Evolutionary conservation across 2,113 vertebrate species (phyloP).

Genomic region (Cyprinodon brontotheroides): DNA sequence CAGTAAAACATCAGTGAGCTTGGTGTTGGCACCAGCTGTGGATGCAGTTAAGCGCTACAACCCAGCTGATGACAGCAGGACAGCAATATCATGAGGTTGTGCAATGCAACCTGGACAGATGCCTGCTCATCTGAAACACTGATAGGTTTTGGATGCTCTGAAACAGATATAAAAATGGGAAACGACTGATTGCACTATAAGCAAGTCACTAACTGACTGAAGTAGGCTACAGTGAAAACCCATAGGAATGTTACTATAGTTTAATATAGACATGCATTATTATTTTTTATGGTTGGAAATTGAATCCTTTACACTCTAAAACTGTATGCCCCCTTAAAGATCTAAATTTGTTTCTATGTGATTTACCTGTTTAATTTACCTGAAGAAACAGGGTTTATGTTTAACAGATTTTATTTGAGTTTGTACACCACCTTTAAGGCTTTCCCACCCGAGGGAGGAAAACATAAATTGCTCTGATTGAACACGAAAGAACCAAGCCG

Average conservation of each 20-base stretch:
- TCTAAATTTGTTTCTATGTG: background rate
- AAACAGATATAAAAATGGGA: conserved; percentile 35
- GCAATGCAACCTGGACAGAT: conserved; percentile 34
- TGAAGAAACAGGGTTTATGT: background rate
- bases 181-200: conserved; percentile 12
- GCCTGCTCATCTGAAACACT: conserved; percentile 38
- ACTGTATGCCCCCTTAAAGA: background rate
- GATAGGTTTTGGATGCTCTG: conserved; percentile 38
- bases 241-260: background rate
- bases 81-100: conserved; percentile 33
- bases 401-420: background rate
- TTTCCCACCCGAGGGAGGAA: background rate
- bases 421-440: background rate
- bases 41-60: conserved; percentile 47
- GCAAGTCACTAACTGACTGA: conserved; percentile 8
- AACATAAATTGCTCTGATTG: too few relatives aligned
- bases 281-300: background rate
- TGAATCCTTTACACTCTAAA: background rate
- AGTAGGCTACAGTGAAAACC: conserved; percentile 6
- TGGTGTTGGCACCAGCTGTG: conserved; percentile 53
- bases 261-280: background rate
- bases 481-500: too few relatives aligned
- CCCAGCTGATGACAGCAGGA: conserved; percentile 50
- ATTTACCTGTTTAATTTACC: background rate
- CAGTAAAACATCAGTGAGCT: conserved; percentile 58